Evolutionary conservation across 2,113 vertebrate genomes (phyloP), one percentile per base, ranked within the genome.

Genomic region (Oryzias celebensis): DNA sequence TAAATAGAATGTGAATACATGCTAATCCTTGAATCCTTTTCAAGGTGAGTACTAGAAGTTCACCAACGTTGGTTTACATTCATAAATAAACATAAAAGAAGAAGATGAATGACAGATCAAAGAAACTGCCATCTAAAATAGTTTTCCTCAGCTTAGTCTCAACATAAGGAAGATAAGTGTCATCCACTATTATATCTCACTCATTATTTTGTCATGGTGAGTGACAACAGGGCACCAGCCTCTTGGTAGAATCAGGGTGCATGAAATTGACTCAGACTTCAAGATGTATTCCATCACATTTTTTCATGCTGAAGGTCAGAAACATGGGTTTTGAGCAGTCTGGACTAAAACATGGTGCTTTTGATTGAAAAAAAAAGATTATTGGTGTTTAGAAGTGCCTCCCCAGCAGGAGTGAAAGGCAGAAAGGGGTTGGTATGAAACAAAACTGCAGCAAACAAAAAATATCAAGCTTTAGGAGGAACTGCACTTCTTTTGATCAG

Each of bases 241-340:
- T 28, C 7, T 53, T 53, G 26, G 15, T 53, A 4, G 31, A 36
- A n/a, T 53, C 52, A 54, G 16, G 28, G 17, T 31, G 26, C 52
- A 54, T 54, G 52, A 54, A 54, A 54, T 54, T 54, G 52, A 31
- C 16, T 54, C 52, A 16, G 26, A 14, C 16, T 36, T 54, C 28
- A 36, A 54, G 28, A 54, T 8, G 15, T 5, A 36, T 31, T 31
- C 17, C 52, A 54, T 54, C 52, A 54, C 31, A 36, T 31, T 41
- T 54, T 54, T 54, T 54, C 8, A 52, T 4, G 24, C 15, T 53
- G 16, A n/a, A 31, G 52, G 26, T 54, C 52, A 54, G 52, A 17
- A 53, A 48, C 22, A 23, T 23, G 12, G 23, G 22, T 23, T 51
- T 14, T 20, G 22, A 51, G 49, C 13, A 15, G 22, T 51, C 49